Evolutionary conservation across 2,888 invertebrate species (phyloP).

Genomic region (Thymelicus lineola): DNA sequence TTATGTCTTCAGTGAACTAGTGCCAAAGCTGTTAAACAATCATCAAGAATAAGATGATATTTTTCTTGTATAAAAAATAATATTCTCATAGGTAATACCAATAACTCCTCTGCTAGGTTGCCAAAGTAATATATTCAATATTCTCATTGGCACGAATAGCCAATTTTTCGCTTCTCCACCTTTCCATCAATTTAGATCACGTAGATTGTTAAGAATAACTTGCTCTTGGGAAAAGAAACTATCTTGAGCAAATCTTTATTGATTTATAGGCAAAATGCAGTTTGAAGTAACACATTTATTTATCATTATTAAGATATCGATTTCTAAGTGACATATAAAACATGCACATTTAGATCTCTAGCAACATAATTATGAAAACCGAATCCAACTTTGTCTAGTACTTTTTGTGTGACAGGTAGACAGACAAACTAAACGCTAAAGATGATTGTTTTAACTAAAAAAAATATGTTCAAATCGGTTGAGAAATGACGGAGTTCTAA

Average conservation of each 20-base stretch:
- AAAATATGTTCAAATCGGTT: too few species aligned
- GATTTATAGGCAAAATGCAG: conserved; percentile 13
- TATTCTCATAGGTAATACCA: background rate
- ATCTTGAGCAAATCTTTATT: conserved; percentile 2
- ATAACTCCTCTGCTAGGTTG: conserved; percentile 4
- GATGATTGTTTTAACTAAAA: too few species aligned
- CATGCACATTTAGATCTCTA: too few species aligned
- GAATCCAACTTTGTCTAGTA: too few species aligned
- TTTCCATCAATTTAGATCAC: conserved; percentile 32
- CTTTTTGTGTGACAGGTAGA: too few species aligned
- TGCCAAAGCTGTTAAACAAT: too few species aligned
- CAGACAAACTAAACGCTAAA: too few species aligned
- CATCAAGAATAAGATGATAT: background rate
- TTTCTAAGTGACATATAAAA: too few species aligned
- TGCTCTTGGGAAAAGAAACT: conserved; percentile 24
- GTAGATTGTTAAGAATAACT: conserved; percentile 29
- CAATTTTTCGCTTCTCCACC: conserved; percentile 30
- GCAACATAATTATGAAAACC: too few species aligned
- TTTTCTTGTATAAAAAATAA: background rate
- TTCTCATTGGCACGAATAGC: conserved; percentile 33
- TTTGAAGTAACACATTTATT: conserved; percentile 5
- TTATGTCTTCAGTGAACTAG: too few species aligned
- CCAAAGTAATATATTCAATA: conserved; percentile 31
- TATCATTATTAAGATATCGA: background rate
- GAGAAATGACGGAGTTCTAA: too few species aligned